phyloP scores from a whole-genome alignment of 2,888 invertebrate genomes.

The Diaphora mendica region DNA sequence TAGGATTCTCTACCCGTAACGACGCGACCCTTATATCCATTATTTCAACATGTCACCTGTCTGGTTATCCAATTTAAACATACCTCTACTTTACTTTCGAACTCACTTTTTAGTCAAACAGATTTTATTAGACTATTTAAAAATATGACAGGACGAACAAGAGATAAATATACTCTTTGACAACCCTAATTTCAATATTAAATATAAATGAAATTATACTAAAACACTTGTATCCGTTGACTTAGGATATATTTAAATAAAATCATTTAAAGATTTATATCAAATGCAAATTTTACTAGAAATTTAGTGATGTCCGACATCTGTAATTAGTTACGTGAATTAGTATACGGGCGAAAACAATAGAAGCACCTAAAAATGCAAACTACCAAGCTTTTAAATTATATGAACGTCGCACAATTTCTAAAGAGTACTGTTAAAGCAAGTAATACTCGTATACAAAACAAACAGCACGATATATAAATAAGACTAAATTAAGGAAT shows the following conservation, averaged over 20 bases:
- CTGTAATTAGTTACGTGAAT: not conserved
- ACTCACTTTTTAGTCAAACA: not conserved
- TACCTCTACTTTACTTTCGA: not conserved
- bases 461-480: too few species aligned
- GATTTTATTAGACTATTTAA: not conserved
- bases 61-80: slow-evolving; percentile 3
- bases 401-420: not conserved
- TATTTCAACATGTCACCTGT: slow-evolving; percentile 2
- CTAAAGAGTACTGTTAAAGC: not conserved
- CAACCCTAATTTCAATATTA: not conserved
- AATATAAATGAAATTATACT: not conserved
- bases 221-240: not conserved
- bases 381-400: too few species aligned
- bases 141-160: not conserved
- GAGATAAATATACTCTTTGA: not conserved
- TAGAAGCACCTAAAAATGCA: too few species aligned
- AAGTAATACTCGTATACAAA: too few species aligned
- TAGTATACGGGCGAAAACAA: too few species aligned
- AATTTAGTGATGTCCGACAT: not conserved
- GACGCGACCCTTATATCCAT: not conserved
- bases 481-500: too few species aligned
- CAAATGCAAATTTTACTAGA: not conserved
- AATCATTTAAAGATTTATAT: too few species aligned
- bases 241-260: not conserved
- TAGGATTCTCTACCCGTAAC: not conserved